Base-by-base conservation (phyloP, 2,113 vertebrate genomes). In the Otus sunia region DNA sequence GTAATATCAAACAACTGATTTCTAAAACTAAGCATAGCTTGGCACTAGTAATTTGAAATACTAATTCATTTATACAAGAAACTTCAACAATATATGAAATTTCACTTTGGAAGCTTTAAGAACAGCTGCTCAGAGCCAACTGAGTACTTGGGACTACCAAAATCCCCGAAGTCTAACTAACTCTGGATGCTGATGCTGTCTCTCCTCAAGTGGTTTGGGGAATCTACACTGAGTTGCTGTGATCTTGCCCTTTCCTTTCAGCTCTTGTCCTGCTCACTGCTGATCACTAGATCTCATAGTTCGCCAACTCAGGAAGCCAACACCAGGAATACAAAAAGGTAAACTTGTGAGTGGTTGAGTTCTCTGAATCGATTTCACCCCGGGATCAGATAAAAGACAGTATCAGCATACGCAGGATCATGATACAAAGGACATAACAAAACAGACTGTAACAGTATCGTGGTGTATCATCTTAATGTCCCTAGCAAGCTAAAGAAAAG, bases 211-310 rank as follows among this genome's bases (percentile, higher is more conserved):
- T 2, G 2, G 18, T 8, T 2, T 41, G 41, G 15, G 3, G 37
- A 47, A 86, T 4, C 21, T 12, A 8, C 50, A 36, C 9, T 5
- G 32, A 41, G 32, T 6, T 30, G 12, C 30, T 47, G 29, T 19
- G 41, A 56, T 14, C 36, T 10, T 64, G 7, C 14, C 50, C 63
- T 49, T 59, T 53, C 45, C 55, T n/a, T 89, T 59, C 27, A 19
- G 50, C 34, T 32, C 37, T 17, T 59, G 69, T 20, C 50, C 68
- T 59, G 37, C 22, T 52, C 41, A 15, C 13, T 36, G 23, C 47
- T 41, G 6, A 66, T 34, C 15, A 11, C n/a, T 30, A 2, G 0
- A 8, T 13, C 36, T 19, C 53, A 50, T 11, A 49, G 22, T 29
- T 25, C 16, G 22, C 25, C 20, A 59, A 1, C 19, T 68, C 47